These are phyloP conservation scores for Serinus canaria DNA, from an alignment of 2,113 vertebrate species.

Conservation along the genomic window DNA sequence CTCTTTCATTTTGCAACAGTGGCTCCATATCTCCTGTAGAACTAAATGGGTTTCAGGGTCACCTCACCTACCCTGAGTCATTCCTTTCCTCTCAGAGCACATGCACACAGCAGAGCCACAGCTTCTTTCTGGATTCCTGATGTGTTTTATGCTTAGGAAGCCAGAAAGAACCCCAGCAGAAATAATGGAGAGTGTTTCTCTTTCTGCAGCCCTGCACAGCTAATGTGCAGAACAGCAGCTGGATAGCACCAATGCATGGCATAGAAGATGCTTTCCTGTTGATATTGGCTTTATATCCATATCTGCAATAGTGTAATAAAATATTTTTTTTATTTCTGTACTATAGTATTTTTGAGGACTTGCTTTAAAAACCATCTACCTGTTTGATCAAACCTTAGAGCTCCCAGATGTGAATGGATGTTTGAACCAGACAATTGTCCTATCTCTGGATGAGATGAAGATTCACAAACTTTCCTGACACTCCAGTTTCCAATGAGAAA, in stretches of 20 bases:
- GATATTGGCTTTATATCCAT: neutral
- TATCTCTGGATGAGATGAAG: neutral
- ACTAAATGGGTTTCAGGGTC: neutral
- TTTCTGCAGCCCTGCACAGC: neutral
- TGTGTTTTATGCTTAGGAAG: neutral
- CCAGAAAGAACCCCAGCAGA: neutral
- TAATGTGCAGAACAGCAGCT: neutral
- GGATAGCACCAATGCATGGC: neutral
- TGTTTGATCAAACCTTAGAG: neutral
- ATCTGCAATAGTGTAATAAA: neutral
- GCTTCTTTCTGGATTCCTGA: neutral
- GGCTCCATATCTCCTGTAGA: neutral
- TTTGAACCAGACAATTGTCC: neutral
- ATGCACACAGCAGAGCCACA: neutral
- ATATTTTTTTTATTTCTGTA: neutral
- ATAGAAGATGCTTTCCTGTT: neutral
- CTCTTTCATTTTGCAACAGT: neutral
- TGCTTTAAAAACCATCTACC: neutral
- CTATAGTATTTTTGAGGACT: neutral
- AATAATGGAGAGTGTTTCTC: neutral
- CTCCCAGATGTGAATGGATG: neutral
- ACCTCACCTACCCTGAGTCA: neutral
- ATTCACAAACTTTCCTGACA: neutral
- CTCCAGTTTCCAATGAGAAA: neutral
- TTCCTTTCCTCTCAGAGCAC: neutral